phyloP scores from a whole-genome alignment of 2,113 vertebrate species.

The Sphaerodactylus townsendi region DNA sequence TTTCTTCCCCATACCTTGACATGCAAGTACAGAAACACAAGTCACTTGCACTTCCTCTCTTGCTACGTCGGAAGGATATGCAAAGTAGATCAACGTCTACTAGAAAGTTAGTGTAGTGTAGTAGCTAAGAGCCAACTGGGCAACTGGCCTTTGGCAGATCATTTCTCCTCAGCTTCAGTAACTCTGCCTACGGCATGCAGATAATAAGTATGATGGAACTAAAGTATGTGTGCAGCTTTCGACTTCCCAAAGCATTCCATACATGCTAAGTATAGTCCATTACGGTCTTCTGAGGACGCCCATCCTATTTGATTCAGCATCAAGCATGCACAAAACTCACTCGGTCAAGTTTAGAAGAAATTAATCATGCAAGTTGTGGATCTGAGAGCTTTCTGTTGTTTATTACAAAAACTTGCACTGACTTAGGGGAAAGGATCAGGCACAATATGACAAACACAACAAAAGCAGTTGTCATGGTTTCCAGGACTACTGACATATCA shows the following conservation, averaged over 20 bases:
- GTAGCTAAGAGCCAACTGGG: background rate
- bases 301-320: background rate
- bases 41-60: background rate
- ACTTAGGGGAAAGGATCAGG: background rate
- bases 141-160: too few relatives aligned
- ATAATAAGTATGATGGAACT: background rate
- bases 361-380: background rate
- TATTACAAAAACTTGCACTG: background rate
- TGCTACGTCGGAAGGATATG: background rate
- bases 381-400: background rate
- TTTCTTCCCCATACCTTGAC: too few relatives aligned
- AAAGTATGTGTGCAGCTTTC: background rate
- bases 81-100: background rate
- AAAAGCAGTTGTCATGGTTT: background rate
- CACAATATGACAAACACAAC: slow-evolving; percentile 12
- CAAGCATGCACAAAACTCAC: background rate
- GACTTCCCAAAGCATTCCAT: background rate
- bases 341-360: background rate
- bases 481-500: background rate
- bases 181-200: background rate
- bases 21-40: background rate
- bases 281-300: background rate
- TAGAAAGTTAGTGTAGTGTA: background rate
- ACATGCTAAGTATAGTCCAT: background rate
- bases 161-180: background rate